phyloP scores from a whole-genome alignment of 1,140 invertebrate genomes.

The Neuroterus valhalla region DNA sequence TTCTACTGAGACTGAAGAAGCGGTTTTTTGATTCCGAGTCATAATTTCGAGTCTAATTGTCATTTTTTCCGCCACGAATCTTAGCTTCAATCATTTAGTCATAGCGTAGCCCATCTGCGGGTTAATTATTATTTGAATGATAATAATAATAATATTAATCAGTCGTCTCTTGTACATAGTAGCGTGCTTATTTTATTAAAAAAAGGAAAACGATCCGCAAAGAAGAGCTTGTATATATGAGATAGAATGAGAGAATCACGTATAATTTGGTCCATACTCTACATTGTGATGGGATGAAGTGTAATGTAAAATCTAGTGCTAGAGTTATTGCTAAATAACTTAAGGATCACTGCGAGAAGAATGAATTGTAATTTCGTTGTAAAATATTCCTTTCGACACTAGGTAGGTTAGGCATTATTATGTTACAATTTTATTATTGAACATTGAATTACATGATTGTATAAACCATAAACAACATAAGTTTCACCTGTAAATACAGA shows the following conservation, averaged over 20 bases:
- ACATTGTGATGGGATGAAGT: conserved; percentile 65
- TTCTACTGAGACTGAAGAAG: conserved; percentile 48
- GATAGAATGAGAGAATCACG: conserved; percentile 41
- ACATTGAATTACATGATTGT: conserved; percentile 73
- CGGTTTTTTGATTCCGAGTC: conserved; percentile 28
- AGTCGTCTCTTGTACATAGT: conserved; percentile 67
- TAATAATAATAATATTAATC: conserved; percentile 36
- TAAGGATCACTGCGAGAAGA: conserved; percentile 45
- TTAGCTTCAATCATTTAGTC: conserved; percentile 62
- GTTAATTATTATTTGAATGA: conserved; percentile 43
- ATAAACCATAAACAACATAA: conserved; percentile 68
- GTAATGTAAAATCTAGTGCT: conserved; percentile 66
- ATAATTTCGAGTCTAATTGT: not conserved
- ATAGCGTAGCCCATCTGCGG: conserved; percentile 51
- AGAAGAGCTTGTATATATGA: conserved; percentile 28
- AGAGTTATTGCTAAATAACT: conserved; percentile 44
- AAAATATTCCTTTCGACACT: conserved; percentile 73
- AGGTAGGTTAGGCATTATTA: conserved; percentile 71
- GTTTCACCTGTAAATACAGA: conserved; percentile 72
- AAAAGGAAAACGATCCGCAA: conserved; percentile 46
- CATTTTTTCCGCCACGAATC: conserved; percentile 10
- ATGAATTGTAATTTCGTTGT: conserved; percentile 73
- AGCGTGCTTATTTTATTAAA: conserved; percentile 66
- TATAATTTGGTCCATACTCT: conserved; percentile 66
- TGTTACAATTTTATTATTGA: conserved; percentile 73